Evolutionary conservation across 2,113 vertebrate species (phyloP).

Genomic region (Trematomus loennbergii): DNA sequence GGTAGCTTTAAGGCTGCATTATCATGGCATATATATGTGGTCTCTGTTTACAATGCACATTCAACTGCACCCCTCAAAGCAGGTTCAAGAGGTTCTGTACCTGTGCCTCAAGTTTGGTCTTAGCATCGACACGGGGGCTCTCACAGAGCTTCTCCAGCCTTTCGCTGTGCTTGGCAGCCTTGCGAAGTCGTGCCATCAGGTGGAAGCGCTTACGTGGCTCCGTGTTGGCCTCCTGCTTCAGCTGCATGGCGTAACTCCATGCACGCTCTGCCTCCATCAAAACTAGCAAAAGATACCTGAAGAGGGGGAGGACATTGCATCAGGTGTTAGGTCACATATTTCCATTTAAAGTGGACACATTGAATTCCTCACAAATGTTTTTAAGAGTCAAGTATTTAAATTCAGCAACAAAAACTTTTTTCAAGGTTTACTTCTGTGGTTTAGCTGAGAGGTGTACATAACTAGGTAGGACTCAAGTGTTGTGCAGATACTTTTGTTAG

Average conservation of each 20-base stretch:
- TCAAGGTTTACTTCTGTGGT: not conserved
- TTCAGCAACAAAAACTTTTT: not conserved
- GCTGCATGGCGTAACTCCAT: conserved; percentile 99
- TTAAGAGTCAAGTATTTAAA: too few relatives aligned
- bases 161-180: conserved; percentile 94
- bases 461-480: not conserved
- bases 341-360: not conserved
- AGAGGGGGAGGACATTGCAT: not conserved
- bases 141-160: conserved; percentile 95
- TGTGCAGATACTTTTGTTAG: not conserved
- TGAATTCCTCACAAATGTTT: too few relatives aligned
- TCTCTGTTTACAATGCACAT: not conserved
- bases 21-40: too few relatives aligned
- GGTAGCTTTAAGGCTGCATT: not conserved
- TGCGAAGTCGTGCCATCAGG: conserved; percentile 92
- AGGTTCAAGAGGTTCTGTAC: conserved; percentile 64
- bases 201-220: conserved; percentile 98
- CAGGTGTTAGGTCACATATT: not conserved
- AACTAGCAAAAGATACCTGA: conserved; percentile 93
- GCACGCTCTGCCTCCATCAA: conserved; percentile 97
- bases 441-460: not conserved
- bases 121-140: conserved; percentile 93
- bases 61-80: not conserved
- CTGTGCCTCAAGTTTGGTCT: conserved; percentile 98
- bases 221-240: conserved; percentile 98